These are phyloP conservation scores for Tachycineta bicolor DNA, from an alignment of 2,113 vertebrate species.

Conservation along the genomic window DNA sequence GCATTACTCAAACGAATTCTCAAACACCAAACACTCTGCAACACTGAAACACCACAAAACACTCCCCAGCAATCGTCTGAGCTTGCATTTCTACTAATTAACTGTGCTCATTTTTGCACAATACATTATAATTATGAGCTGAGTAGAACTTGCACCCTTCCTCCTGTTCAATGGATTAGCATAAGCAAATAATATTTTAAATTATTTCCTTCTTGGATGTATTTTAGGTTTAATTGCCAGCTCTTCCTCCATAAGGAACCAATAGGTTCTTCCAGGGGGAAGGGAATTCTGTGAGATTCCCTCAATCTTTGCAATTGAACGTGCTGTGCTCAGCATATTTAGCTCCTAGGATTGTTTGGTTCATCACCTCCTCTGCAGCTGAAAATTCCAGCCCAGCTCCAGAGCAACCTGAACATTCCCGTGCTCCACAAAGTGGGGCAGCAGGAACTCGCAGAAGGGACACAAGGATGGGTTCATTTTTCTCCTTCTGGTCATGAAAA, in stretches of 20 bases:
- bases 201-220: neutral
- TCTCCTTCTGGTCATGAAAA: neutral
- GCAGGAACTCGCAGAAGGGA: neutral
- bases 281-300: neutral
- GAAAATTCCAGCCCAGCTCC: neutral
- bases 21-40: neutral
- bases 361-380: neutral
- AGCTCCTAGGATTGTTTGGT: neutral
- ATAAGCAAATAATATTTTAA: neutral
- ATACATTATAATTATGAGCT: neutral
- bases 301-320: neutral
- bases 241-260: neutral
- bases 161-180: neutral
- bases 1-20: neutral
- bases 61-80: neutral
- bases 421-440: fast-evolving
- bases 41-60: neutral
- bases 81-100: neutral
- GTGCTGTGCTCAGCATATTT: neutral
- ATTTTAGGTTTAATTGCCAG: conserved; percentile 1
- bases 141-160: neutral
- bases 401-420: neutral
- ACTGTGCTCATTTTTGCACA: neutral
- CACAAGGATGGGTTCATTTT: fast-evolving
- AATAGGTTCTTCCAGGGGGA: neutral